Base-by-base conservation (phyloP, 2,888 invertebrate species). In the Callosobruchus maculatus region DNA sequence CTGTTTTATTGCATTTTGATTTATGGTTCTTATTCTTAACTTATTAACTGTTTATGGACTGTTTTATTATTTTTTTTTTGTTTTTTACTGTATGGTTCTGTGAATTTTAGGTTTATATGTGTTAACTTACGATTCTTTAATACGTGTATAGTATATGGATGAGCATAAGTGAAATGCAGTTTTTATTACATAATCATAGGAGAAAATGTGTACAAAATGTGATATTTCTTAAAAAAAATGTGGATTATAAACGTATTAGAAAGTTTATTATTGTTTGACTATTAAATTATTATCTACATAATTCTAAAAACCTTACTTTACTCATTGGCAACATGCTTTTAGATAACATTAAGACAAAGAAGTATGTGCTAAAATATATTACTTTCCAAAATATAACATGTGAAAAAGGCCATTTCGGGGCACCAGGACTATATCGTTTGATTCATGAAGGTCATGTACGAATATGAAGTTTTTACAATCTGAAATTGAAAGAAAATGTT, bases 381-480 rank as follows among this genome's bases (percentile, higher is more conserved):
- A 49, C 49, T 49, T 13, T 49, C 1, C 13, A 7, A 49, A 49
- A 49, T 49, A 18, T 9, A 30, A 49, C 49, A 49, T 13, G 1
- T 49, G 4, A 49, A 49, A 7, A 49, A 1, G 49, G 49, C 18
- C 3, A 49, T 49, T 49, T 49, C 13, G 18, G 49, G 13, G 49
- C 13, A 49, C 9, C 49, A 49, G 18, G 3, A 49, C 75, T 70
- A 77, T 66, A 74, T 73, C 13, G 77, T 76, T 69, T 74, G 74
- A 20, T 74, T 75, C 20, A 77, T 68, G 4, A 77, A 71, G 21
- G 80, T 76, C 22, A 78, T 18, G 30, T 77, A 80, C 1, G 80
- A 80, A 67, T 80, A 80, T 5, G 80, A 73, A 20, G 78, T 78
- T 72, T 78, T 77, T 21, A 80, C 31, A 66, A 78, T 78, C 80